Base-by-base conservation (phyloP, 2,797 vertebrate species). In the Mallotus villosus region DNA sequence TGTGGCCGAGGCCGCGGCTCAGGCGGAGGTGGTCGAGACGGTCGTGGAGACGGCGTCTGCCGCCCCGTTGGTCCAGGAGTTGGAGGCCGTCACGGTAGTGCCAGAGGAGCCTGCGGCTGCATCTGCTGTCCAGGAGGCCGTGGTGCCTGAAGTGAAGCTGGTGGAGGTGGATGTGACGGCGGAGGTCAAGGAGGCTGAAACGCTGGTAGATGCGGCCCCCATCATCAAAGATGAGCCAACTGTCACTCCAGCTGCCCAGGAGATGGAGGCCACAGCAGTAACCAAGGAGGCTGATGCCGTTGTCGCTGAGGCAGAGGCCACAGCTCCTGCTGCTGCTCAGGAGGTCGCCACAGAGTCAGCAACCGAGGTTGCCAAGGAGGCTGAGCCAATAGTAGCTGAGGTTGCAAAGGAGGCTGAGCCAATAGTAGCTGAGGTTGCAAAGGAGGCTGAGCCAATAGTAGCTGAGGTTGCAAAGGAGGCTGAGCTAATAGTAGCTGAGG, bases 131-230 rank as follows among this genome's bases (percentile, higher is more conserved):
- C 34, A 24, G 60, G 58, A 61, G 17, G 41, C 46, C 1, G 7
- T 63, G n/a, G 46, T 32, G 0, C 37, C 46, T 12, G 46, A 65
- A 25, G 71, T 66, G 11, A 58, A 57, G 21, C 53, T 32, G 5
- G 67, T 53, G n/a, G 59, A 74, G 25, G 61, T 55, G n/a, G 22
- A 29, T 12, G 68, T 70, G 75, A 32, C 29, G 29, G 73, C 78
- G 53, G 72, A 63, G 8, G 63, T 16, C 24, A 69, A 64, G 19
- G 22, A 66, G 68, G 64, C 51, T 1, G 68, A 72, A 22, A 62
- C 75, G 22, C 14, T n/a, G 17, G 25, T 63, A 21, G 67, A 68
- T 29, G 19, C 53, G 5, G 51, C 29, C 8, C 53, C 67, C 24
- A n/a, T 58, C 25, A 63, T 63, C 32, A 63, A 63, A 37, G 29